Conservation (phyloP, 1,140 invertebrate species). For the Papilio polyxenes region DNA sequence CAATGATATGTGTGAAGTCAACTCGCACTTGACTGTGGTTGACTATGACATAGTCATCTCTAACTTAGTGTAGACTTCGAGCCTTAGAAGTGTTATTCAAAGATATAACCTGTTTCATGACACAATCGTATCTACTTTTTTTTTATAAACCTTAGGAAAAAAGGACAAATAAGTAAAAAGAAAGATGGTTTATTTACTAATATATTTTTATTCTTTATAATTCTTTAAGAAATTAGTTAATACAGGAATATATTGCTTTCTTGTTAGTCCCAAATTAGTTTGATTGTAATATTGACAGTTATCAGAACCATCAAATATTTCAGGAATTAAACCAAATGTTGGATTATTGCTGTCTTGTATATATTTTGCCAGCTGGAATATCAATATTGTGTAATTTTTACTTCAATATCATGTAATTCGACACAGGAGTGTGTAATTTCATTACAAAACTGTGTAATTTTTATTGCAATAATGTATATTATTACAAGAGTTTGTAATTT, state of each 20-base stretch:
- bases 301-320: not conserved
- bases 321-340: constrained; percentile 43
- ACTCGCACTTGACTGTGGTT: too few species aligned
- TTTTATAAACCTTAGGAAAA: too few species aligned
- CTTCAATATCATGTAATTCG: not conserved
- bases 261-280: not conserved
- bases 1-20: too few species aligned
- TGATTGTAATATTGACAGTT: not conserved
- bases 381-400: not conserved
- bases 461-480: too few species aligned
- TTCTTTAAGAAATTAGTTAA: not conserved
- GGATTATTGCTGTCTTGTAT: constrained; percentile 53
- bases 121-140: too few species aligned
- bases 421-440: not conserved
- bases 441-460: not conserved
- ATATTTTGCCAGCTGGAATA: constrained; percentile 53
- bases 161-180: too few species aligned
- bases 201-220: not conserved
- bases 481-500: not conserved
- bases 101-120: too few species aligned
- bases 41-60: too few species aligned
- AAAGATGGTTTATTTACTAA: too few species aligned
- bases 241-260: not conserved
- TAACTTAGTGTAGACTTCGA: too few species aligned
- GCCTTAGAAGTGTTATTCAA: too few species aligned